phyloP scores from a whole-genome alignment of 1,140 invertebrate genomes.

The Drosophila watanabei region DNA sequence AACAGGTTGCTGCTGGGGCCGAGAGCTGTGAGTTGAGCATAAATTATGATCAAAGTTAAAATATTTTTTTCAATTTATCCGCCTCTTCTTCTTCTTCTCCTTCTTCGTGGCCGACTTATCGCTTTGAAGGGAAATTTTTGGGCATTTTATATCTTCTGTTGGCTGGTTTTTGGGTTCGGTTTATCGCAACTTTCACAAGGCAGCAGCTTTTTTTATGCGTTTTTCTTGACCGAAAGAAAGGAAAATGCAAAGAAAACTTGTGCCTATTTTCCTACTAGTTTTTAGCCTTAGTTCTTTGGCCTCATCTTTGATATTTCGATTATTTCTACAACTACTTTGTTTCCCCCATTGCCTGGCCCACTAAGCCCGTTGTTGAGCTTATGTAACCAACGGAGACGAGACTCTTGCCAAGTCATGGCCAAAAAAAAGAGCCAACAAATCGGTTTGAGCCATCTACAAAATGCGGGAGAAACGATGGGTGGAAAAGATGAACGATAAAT shows the following conservation, averaged over 20 bases:
- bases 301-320: neutral
- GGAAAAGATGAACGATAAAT: neutral
- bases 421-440: constrained; percentile 15
- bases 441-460: constrained; percentile 11
- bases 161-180: constrained; percentile 15
- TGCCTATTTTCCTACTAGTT: constrained; percentile 5
- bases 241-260: constrained; percentile 6
- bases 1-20: constrained; percentile 33
- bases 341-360: constrained; percentile 4
- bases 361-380: constrained; percentile 31
- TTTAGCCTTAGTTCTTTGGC: constrained; percentile 5
- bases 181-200: constrained; percentile 64
- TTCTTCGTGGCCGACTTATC: constrained; percentile 56
- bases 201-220: neutral
- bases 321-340: neutral
- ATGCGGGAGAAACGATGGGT: constrained; percentile 8
- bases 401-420: constrained; percentile 35
- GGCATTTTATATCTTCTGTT: constrained; percentile 25
- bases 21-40: constrained; percentile 41
- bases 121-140: constrained; percentile 57
- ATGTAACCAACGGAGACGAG: constrained; percentile 29
- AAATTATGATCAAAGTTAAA: constrained; percentile 66
- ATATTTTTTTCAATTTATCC: constrained; percentile 51
- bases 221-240: constrained; percentile 10
- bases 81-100: constrained; percentile 24